These are phyloP conservation scores for Oryzias javanicus DNA, from an alignment of 2,113 vertebrate species.

Conservation along the genomic window DNA sequence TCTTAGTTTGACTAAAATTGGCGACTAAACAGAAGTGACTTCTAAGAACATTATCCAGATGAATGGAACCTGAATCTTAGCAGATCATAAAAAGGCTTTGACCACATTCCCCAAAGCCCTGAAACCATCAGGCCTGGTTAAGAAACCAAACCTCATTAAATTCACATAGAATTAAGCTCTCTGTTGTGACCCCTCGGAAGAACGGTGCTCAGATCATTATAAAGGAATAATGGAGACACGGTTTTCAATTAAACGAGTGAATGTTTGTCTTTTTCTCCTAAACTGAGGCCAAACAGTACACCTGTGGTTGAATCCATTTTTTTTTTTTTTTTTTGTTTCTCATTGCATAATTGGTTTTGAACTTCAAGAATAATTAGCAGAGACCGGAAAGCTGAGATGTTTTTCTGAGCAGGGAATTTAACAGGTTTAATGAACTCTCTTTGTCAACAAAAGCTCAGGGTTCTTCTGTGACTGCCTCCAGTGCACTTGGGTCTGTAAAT, in stretches of 20 bases:
- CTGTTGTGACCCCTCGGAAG: slow-evolving; percentile 46
- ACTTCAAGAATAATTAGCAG: slow-evolving; percentile 59
- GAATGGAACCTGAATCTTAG: slow-evolving; percentile 29
- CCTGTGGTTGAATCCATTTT: slow-evolving; percentile 13
- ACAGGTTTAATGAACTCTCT: slow-evolving; percentile 60
- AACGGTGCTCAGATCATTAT: slow-evolving; percentile 52
- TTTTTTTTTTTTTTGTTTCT: slow-evolving; percentile 35
- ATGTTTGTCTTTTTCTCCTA: slow-evolving; percentile 41
- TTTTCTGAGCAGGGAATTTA: slow-evolving; percentile 55
- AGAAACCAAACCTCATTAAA: slow-evolving; percentile 59
- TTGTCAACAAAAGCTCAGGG: slow-evolving; percentile 55
- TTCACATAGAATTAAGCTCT: slow-evolving; percentile 35
- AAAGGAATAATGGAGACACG: slow-evolving; percentile 49
- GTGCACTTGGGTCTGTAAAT: slow-evolving; percentile 30
- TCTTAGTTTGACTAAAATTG: background rate
- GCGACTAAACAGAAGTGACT: background rate
- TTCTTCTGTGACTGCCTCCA: slow-evolving; percentile 54
- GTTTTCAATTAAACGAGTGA: slow-evolving; percentile 56
- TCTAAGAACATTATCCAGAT: slow-evolving; percentile 20
- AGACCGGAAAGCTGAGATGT: slow-evolving; percentile 38
- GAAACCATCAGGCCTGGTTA: slow-evolving; percentile 3
- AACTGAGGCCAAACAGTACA: slow-evolving; percentile 25
- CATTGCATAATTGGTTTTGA: slow-evolving; percentile 47
- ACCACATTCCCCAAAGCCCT: too few relatives aligned
- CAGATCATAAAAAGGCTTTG: slow-evolving; percentile 31